phyloP scores from a whole-genome alignment of 1,140 invertebrate species.

The Palaemon carinicauda region DNA sequence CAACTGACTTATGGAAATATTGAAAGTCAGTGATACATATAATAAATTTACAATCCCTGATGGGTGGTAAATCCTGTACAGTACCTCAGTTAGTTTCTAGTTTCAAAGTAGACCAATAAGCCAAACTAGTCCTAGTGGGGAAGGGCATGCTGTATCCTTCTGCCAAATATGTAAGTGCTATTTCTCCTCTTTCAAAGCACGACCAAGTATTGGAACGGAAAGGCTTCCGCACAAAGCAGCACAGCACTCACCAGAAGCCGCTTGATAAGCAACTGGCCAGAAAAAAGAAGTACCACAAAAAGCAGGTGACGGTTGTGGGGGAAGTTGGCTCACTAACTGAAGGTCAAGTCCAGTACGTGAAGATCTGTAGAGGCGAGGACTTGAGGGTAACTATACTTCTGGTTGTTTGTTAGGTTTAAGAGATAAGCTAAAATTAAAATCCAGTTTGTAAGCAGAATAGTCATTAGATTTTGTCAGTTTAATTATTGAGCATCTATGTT shows the following conservation, averaged over 20 bases:
- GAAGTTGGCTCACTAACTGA: background rate
- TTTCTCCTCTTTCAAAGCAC: background rate
- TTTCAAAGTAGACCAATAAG: background rate
- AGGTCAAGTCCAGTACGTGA: background rate
- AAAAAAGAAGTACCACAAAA: slow-evolving; percentile 13
- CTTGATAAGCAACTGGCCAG: background rate
- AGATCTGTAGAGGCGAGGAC: slow-evolving; percentile 4
- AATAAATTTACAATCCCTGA: no score
- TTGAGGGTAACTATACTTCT: background rate
- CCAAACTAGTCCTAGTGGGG: background rate
- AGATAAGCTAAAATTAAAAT: background rate
- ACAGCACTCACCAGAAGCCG: background rate
- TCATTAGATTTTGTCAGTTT: no score
- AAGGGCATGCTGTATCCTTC: background rate
- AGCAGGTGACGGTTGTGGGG: background rate
- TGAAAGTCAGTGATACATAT: no score
- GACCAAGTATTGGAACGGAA: slow-evolving; percentile 21
- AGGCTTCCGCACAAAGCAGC: background rate
- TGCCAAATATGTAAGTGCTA: no score
- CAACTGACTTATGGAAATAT: no score
- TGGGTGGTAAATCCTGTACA: no score
- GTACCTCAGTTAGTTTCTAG: no score
- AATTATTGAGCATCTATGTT: no score
- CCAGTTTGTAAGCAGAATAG: no score
- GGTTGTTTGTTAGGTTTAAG: no score